phyloP scores from a whole-genome alignment of 2,888 invertebrate species.

The Tortricodes alternella region DNA sequence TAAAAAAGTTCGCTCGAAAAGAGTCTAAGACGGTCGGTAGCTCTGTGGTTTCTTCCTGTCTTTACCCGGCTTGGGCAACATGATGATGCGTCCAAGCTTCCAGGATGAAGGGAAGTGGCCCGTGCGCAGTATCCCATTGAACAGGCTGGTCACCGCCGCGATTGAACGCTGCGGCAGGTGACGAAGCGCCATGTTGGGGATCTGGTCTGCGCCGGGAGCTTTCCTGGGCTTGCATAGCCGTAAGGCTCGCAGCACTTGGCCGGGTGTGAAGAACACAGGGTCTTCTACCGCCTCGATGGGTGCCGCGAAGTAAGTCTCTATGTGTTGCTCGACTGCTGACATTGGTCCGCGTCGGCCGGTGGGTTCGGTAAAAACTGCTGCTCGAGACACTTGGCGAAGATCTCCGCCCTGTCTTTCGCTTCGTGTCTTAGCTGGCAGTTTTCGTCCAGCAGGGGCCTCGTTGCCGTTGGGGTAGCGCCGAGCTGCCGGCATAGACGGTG shows the following conservation, averaged over 20 bases:
- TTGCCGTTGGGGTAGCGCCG: not conserved
- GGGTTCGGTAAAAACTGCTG: constrained; percentile 21
- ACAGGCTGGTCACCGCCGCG: not conserved
- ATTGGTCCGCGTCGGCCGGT: not conserved
- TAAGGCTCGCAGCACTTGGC: not conserved
- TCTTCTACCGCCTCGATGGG: not conserved
- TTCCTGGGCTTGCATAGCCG: not conserved
- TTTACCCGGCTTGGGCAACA: too few species aligned
- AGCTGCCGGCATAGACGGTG: constrained; percentile 8
- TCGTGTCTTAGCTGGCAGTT: constrained; percentile 3
- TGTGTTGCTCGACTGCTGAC: not conserved
- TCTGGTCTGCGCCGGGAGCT: constrained; percentile 4
- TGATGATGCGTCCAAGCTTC: too few species aligned
- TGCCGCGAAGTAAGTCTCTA: not conserved
- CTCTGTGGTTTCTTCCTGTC: too few species aligned
- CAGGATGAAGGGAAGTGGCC: too few species aligned
- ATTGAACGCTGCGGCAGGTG: constrained; percentile 1
- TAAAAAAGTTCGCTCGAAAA: too few species aligned
- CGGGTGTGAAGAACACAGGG: too few species aligned
- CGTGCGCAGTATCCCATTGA: constrained; percentile 1
- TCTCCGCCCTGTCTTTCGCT: constrained; percentile 19
- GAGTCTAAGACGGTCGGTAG: too few species aligned
- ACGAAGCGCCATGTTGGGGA: not conserved
- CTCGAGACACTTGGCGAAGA: constrained; percentile 18
- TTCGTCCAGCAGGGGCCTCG: not conserved